Percentiles rank a stretch among this genome's conserved stretches.
These are phyloP conservation scores for Pocillopora grandis DNA, from an alignment of 92 coral and sea anemone species.

Conservation along the genomic window DNA sequence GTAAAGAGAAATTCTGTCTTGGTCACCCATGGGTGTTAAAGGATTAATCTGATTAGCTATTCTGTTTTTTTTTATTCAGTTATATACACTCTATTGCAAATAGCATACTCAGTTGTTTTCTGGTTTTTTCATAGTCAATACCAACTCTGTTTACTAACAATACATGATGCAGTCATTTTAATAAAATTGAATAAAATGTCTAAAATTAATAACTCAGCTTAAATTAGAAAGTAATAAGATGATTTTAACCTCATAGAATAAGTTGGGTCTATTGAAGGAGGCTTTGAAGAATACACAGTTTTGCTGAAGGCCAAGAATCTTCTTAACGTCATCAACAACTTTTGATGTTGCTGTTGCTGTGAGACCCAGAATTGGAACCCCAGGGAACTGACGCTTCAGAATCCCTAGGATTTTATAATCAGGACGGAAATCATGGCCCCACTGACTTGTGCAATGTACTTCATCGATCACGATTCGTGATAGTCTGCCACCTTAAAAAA, in stretches of 20 bases:
- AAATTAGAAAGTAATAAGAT: background rate
- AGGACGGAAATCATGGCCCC: constrained; percentile 99
- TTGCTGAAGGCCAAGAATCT: constrained; percentile 71
- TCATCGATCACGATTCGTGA: constrained; percentile 94
- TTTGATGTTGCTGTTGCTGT: constrained; percentile 97
- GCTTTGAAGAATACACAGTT: constrained; percentile 90
- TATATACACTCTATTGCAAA: too few relatives aligned
- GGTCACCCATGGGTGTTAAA: too few relatives aligned
- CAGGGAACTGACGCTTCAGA: constrained; percentile 94
- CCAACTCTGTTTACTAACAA: too few relatives aligned
- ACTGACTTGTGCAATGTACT: constrained; percentile 96
- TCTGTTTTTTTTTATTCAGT: too few relatives aligned
- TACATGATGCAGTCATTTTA: background rate
- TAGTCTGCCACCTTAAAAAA: constrained; percentile 64
- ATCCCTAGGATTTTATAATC: constrained; percentile 98
- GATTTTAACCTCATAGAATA: constrained; percentile 82
- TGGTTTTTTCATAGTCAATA: too few relatives aligned
- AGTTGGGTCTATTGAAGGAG: constrained; percentile 92
- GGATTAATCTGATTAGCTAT: too few relatives aligned
- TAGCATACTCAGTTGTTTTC: too few relatives aligned
- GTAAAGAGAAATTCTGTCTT: too few relatives aligned
- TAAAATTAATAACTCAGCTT: background rate
- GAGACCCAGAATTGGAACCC: constrained; percentile 86
- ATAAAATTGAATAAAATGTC: background rate
- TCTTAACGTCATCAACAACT: constrained; percentile 95